Evolutionary conservation across 2,797 vertebrate species (phyloP).

Genomic region (Channa striata): DNA sequence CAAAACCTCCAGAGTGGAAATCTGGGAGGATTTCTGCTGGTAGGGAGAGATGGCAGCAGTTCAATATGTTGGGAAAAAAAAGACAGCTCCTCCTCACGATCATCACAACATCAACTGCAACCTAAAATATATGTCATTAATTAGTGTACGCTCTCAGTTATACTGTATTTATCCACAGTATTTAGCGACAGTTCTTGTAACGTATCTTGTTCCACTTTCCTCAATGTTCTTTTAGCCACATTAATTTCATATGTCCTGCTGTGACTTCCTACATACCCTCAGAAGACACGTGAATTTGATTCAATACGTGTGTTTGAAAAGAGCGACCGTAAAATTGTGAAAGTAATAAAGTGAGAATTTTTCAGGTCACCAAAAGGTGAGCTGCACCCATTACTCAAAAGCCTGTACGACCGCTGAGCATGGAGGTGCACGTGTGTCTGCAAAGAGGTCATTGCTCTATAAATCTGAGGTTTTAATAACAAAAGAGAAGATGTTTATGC

Average conservation of each 20-base stretch:
- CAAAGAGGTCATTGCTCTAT: conserved; percentile 23
- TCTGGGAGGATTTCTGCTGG: conserved; percentile 61
- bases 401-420: conserved; percentile 35
- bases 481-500: conserved; percentile 31
- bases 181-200: conserved; percentile 4
- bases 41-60: conserved; percentile 58
- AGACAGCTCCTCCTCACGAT: conserved; percentile 34
- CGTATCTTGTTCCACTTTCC: background rate
- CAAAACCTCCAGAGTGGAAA: conserved; percentile 51
- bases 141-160: background rate
- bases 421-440: background rate
- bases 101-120: conserved; percentile 16
- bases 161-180: background rate
- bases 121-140: conserved; percentile 3
- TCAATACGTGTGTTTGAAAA: conserved; percentile 26
- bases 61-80: conserved; percentile 47
- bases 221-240: background rate
- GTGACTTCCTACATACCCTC: conserved; percentile 13
- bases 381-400: conserved; percentile 50
- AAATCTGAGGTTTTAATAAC: background rate
- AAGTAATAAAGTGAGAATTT: conserved; percentile 51
- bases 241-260: conserved; percentile 1
- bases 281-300: conserved; percentile 22
- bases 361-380: conserved; percentile 53
- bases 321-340: conserved; percentile 35